These are phyloP conservation scores for Poecilobothrus nobilitatus DNA, from an alignment of 2,888 invertebrate species.

Conservation along the genomic window DNA sequence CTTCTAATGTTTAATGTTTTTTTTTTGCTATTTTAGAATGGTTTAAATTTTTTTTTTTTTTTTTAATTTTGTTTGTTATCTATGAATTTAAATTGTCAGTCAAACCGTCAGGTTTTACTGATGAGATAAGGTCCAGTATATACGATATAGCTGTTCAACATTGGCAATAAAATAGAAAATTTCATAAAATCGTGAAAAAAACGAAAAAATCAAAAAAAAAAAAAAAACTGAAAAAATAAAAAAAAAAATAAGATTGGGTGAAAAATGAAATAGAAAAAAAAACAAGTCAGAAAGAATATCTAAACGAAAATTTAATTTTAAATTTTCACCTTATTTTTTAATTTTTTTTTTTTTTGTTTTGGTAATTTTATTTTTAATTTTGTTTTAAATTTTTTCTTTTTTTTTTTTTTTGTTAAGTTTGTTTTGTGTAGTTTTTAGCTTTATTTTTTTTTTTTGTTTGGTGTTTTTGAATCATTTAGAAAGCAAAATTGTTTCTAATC, in stretches of 20 bases:
- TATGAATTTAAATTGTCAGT: background rate
- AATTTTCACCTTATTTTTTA: background rate
- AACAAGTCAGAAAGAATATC: background rate
- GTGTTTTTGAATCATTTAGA: background rate
- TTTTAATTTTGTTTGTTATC: background rate
- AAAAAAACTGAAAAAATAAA: too few species aligned
- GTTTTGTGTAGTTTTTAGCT: too few species aligned
- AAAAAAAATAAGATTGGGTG: too few species aligned
- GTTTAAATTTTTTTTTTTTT: background rate
- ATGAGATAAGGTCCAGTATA: background rate
- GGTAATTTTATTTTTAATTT: background rate
- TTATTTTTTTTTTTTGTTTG: too few species aligned
- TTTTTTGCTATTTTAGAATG: background rate
- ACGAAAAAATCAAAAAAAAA: background rate
- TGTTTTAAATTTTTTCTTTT: background rate
- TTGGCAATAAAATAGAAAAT: background rate
- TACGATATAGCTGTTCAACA: too few species aligned
- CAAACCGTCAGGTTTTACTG: background rate
- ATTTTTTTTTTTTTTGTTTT: background rate
- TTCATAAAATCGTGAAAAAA: background rate
- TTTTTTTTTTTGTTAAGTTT: too few species aligned
- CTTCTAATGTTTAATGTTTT: background rate
- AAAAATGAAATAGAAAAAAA: too few species aligned
- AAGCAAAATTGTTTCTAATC: background rate
- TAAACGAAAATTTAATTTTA: background rate